phyloP scores from a whole-genome alignment of 2,113 vertebrate genomes.

The Apteryx mantelli region DNA sequence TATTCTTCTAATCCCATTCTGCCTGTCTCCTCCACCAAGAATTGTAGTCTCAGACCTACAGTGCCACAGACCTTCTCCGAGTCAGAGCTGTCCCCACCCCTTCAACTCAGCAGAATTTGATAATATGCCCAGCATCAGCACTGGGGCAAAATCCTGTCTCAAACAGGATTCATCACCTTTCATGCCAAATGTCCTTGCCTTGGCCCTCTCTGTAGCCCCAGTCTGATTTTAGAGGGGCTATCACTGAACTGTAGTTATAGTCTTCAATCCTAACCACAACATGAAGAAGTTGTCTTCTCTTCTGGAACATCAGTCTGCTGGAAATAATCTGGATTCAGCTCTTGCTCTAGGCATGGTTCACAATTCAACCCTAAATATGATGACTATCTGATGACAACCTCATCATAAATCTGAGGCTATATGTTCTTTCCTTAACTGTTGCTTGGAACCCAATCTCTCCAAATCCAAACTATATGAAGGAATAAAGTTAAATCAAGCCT shows the following conservation, averaged over 20 bases:
- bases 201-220: background rate
- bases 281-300: background rate
- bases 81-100: background rate
- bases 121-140: background rate
- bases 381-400: background rate
- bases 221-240: background rate
- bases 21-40: background rate
- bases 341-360: background rate
- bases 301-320: background rate
- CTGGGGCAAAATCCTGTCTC: background rate
- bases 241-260: background rate
- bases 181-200: background rate
- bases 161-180: background rate
- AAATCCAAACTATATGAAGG: background rate
- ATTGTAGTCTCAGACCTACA: background rate
- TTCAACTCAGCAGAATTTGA: background rate
- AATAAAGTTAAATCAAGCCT: background rate
- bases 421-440: background rate
- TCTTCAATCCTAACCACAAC: background rate
- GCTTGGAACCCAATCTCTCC: background rate
- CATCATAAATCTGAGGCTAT: background rate
- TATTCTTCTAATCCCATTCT: background rate
- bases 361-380: no score
- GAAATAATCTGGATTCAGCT: background rate
- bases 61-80: background rate